Base-by-base conservation (phyloP, 53 echinoderm and acorn worm genomes). In the Zoroaster sp. region DNA sequence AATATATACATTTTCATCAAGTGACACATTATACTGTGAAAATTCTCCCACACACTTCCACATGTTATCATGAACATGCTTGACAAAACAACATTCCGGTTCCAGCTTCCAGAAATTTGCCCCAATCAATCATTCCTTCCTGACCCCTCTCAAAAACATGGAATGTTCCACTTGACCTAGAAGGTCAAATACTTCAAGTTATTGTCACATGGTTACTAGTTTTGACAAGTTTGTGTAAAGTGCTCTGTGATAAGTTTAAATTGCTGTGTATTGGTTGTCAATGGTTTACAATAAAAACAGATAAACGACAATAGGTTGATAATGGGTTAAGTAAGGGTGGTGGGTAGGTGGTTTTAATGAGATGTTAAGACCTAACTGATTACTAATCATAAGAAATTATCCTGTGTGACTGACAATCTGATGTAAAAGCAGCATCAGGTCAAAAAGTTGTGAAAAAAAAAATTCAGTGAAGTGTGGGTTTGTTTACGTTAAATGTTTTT, bases 161-260 rank as follows among this genome's bases (percentile, higher is more conserved):
- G 82, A 82, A 66, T 66, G 45, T 82, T 82, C 82, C 82, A 82
- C 35, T 20, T 82, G 82, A 82, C 68, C 82, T 82, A 20, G 2
- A 25, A 82, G 82, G 68, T 42, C 68, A 59, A 46, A 51, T 28
- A 31, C 33, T 28, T 76, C 33, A 41, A 73, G 38, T 73, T 79
- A 21, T 38, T 31, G 38, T 71, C 71, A 71, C 71, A 71, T 79
- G 65, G 63, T 28, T 59, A 63, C 39, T 63, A 37, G 18, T 46
- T 45, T 72, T 72, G 40, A 72, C 39, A 37, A 20, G 8, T 35
- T 38, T 14, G 15, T 72, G 40, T 10, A 37, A 72, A 35, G n/a
- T n/a, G n/a, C n/a, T n/a, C n/a, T n/a, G n/a, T n/a, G n/a, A n/a
- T n/a, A n/a, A n/a, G n/a, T n/a, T n/a, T n/a, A n/a, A n/a, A n/a